These are phyloP conservation scores for Bombus superbus DNA, from an alignment of 1,140 invertebrate genomes.

Conservation along the genomic window DNA sequence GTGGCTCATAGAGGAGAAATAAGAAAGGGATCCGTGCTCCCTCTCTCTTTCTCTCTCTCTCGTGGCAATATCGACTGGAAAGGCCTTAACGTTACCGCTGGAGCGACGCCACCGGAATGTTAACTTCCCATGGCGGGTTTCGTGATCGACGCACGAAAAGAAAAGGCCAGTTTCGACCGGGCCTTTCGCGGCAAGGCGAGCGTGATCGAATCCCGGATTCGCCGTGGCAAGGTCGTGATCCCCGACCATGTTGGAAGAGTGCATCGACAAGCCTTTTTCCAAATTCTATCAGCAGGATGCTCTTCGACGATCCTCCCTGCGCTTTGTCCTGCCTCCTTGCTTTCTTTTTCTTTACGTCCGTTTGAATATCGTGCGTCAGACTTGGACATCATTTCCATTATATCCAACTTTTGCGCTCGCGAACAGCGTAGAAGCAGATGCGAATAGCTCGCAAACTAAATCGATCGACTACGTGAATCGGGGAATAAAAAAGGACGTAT, in stretches of 20 bases:
- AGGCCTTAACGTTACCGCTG: constrained; percentile 59
- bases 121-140: constrained; percentile 75
- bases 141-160: constrained; percentile 42
- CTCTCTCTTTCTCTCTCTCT: constrained; percentile 12
- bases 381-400: not conserved
- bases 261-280: constrained; percentile 4
- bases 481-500: too few relatives aligned
- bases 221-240: constrained; percentile 58
- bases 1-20: constrained; percentile 75
- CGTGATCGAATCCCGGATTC: constrained; percentile 51
- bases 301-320: not conserved
- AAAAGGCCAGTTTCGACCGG: constrained; percentile 41
- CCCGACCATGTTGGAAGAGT: not conserved
- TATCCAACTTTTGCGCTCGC: too few relatives aligned
- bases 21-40: constrained; percentile 75
- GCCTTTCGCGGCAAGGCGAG: constrained; percentile 22
- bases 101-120: constrained; percentile 73
- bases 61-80: constrained; percentile 71
- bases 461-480: too few relatives aligned
- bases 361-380: not conserved
- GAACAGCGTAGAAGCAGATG: too few relatives aligned
- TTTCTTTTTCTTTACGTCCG: not conserved
- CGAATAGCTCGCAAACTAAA: too few relatives aligned
- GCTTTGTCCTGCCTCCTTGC: too few relatives aligned
- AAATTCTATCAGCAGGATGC: not conserved